A percentile compares a stretch with the other conserved stretches of the same genome.
These are phyloP conservation scores for Leptinotarsa undecemlineata DNA, from an alignment of 1,140 invertebrate species.

Conservation along the genomic window DNA sequence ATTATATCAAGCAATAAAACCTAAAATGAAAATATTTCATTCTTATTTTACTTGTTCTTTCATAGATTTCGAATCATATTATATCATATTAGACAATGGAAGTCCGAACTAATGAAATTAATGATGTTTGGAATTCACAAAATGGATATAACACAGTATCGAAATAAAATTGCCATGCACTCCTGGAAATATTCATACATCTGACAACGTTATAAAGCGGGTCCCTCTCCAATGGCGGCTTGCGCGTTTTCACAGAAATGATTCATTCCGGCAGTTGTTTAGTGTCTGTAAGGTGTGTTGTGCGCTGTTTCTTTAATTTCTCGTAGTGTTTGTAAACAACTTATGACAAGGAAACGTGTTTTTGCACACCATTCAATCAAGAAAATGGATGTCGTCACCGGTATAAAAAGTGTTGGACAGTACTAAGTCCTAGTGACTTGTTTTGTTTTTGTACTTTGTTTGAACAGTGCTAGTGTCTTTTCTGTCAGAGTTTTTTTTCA, in stretches of 20 bases:
- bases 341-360: conserved; percentile 35
- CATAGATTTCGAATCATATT: too few species aligned
- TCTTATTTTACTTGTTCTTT: too few species aligned
- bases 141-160: neutral
- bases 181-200: conserved; percentile 1
- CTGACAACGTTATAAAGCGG: conserved; percentile 12
- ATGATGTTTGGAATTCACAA: neutral
- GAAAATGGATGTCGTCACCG: neutral
- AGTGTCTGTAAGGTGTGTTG: conserved; percentile 27
- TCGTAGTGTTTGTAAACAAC: conserved; percentile 36
- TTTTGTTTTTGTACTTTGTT: conserved; percentile 1
- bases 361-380: conserved; percentile 20
- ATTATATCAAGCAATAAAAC: too few species aligned
- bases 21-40: too few species aligned
- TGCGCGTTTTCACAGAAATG: conserved; percentile 31
- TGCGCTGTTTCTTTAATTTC: neutral
- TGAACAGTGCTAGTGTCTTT: conserved; percentile 12
- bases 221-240: conserved; percentile 26
- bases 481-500: conserved; percentile 5
- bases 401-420: neutral
- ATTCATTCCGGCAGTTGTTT: conserved; percentile 36
- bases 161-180: neutral
- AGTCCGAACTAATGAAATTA: too few species aligned
- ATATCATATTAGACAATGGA: too few species aligned
- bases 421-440: neutral